Percentiles rank a stretch among this genome's conserved stretches.
phyloP scores from a whole-genome alignment of 2,797 vertebrate genomes.

The Microcaecilia unicolor region DNA sequence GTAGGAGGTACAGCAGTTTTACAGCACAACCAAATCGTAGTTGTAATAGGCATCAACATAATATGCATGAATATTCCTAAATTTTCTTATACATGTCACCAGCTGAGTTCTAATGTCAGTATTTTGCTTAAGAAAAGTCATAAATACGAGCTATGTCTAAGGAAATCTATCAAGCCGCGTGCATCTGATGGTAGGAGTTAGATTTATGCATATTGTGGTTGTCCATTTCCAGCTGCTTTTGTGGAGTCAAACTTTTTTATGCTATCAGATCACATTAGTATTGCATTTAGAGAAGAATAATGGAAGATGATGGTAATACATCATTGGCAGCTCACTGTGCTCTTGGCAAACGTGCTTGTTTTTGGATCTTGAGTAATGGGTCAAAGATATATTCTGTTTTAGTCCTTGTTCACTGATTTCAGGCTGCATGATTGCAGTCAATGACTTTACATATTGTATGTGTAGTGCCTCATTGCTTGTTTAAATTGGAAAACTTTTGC shows the following conservation, averaged over 20 bases:
- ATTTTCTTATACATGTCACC: slow-evolving; percentile 25
- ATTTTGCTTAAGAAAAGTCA: slow-evolving; percentile 39
- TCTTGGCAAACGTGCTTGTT: slow-evolving; percentile 42
- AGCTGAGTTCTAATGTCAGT: slow-evolving; percentile 44
- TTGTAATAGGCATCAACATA: too few relatives aligned
- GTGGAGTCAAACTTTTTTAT: slow-evolving; percentile 52
- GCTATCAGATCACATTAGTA: slow-evolving; percentile 52
- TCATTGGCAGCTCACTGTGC: slow-evolving; percentile 26
- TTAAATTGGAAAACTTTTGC: too few relatives aligned
- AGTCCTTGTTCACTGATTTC: slow-evolving; percentile 6
- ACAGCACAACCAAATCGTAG: too few relatives aligned
- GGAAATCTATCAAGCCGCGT: slow-evolving; percentile 44
- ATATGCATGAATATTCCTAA: slow-evolving; percentile 34
- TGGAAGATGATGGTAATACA: slow-evolving; percentile 38
- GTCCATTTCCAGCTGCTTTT: slow-evolving; percentile 53
- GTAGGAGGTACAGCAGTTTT: too few relatives aligned
- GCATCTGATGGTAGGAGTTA: slow-evolving; percentile 35
- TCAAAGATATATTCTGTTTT: slow-evolving; percentile 11
- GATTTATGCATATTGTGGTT: slow-evolving; percentile 46
- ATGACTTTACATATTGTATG: neutral
- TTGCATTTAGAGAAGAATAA: slow-evolving; percentile 47
- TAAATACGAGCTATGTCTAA: slow-evolving; percentile 47
- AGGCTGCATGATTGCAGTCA: slow-evolving; percentile 7
- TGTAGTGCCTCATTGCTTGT: neutral
- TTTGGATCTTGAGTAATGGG: slow-evolving; percentile 31